phyloP scores from a whole-genome alignment of 2,888 invertebrate genomes.

The Malthinus seriepunctatus region DNA sequence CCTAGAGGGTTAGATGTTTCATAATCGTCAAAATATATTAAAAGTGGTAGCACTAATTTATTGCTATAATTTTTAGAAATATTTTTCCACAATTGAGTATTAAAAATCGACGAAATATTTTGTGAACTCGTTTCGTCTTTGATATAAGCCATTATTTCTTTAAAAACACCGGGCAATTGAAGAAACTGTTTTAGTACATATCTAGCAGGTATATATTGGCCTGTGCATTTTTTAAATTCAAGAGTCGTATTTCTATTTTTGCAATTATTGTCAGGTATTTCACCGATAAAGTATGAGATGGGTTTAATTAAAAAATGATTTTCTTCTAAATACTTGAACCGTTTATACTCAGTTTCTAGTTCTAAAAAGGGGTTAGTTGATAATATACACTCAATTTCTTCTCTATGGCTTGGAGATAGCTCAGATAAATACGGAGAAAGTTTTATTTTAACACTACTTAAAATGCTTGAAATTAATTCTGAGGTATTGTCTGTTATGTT shows the following conservation, averaged over 20 bases:
- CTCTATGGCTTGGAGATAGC: too few relatives aligned
- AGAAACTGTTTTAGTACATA: too few relatives aligned
- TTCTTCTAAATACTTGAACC: slow-evolving; percentile 5
- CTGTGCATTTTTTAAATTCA: too few relatives aligned
- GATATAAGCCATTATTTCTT: background rate
- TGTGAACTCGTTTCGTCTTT: background rate
- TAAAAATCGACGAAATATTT: background rate
- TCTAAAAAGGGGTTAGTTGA: background rate
- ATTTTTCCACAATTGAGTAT: background rate
- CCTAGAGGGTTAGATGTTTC: slow-evolving; percentile 9
- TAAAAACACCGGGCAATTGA: background rate
- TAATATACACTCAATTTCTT: too few relatives aligned
- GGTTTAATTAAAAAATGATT: background rate
- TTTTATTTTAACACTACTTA: too few relatives aligned
- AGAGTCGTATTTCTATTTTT: background rate
- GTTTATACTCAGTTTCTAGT: background rate
- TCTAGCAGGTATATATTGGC: too few relatives aligned
- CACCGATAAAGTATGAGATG: background rate
- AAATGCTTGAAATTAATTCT: too few relatives aligned
- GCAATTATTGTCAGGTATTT: background rate
- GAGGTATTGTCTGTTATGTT: too few relatives aligned
- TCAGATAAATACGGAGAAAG: too few relatives aligned
- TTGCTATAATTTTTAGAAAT: background rate
- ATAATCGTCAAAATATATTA: slow-evolving; percentile 12
- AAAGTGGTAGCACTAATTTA: background rate